Evolutionary conservation across 2,888 invertebrate genomes (phyloP), one percentile per base, ranked within the genome.

Genomic region (Mimumesa dahlbomi): DNA sequence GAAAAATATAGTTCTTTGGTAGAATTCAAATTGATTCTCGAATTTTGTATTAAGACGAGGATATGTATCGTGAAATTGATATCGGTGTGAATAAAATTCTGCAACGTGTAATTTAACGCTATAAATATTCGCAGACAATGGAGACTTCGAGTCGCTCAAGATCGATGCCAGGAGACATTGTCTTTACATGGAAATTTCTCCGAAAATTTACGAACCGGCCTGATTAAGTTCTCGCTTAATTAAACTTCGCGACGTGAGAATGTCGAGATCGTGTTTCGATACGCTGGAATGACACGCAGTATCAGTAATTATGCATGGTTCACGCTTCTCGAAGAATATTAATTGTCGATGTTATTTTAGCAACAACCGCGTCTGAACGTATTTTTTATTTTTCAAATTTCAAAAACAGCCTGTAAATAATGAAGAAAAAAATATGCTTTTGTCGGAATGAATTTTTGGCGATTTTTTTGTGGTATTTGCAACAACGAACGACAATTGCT

Each of bases 141-240:
- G 50, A 61, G 48, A 57, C 34, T 50, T 22, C 29, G 52, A 22
- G 36, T 19, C 9, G 11, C n/a, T 9, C 21, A 14, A 63, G 46
- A 67, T 58, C 50, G 67, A 75, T 62, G 54, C 14, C 11, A 38
- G 13, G 43, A 43, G 58, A 67, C 50, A 70, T 62, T 74, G 72
- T 36, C 67, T 68, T 56, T 16, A 34, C 50, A 19, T 13, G 57
- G 59, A 63, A 72, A 72, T 71, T 68, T 71, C 63, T 13, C 48
- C 11, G 59, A 46, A 71, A 61, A 72, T 76, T 66, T 63, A 73
- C 66, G 45, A 19, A 36, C 38, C 57, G 34, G 36, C 5, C 57
- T 57, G 63, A 77, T 77, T 77, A 77, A 77, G 59, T 36, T 61
- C 34, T 45, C 61, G 36, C 18, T 77, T 77, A 77, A 77, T 77